Evolutionary conservation across 1,140 invertebrate genomes (phyloP).

Genomic region (Uloborus diversus): DNA sequence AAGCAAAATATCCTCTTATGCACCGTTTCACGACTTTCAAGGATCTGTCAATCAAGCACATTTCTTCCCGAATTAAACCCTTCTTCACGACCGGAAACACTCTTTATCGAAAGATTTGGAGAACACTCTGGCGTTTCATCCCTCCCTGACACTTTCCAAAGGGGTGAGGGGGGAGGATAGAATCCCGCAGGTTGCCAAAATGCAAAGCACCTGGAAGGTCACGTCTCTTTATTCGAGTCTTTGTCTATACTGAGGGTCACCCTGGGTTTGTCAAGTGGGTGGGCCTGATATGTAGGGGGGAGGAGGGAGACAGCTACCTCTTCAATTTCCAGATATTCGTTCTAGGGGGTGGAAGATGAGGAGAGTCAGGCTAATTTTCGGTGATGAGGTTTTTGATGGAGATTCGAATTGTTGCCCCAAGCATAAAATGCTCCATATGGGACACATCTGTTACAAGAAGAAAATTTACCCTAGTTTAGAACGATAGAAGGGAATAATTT

Average conservation of each 20-base stretch:
- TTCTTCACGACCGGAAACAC: not conserved
- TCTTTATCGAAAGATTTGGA: too few relatives aligned
- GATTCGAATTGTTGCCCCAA: too few relatives aligned
- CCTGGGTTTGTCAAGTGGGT: not conserved
- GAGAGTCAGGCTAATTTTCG: too few relatives aligned
- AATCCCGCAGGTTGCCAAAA: not conserved
- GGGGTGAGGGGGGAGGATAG: not conserved
- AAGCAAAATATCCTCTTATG: not conserved
- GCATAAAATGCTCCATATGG: too few relatives aligned
- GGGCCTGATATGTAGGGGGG: not conserved
- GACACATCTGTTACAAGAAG: too few relatives aligned
- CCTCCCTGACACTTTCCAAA: not conserved
- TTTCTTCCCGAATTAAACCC: not conserved
- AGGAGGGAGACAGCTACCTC: not conserved
- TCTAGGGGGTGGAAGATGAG: too few relatives aligned
- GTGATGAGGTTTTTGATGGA: too few relatives aligned
- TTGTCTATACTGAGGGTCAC: too few relatives aligned
- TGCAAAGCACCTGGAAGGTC: not conserved
- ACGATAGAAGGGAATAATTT: too few relatives aligned
- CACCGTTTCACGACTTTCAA: not conserved
- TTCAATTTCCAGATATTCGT: too few relatives aligned
- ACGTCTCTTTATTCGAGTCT: not conserved
- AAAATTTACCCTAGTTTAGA: too few relatives aligned
- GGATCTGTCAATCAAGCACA: not conserved
- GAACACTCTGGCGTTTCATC: not conserved